Evolutionary conservation across 2,888 invertebrate genomes (phyloP).

Genomic region (Euzetes globulus): DNA sequence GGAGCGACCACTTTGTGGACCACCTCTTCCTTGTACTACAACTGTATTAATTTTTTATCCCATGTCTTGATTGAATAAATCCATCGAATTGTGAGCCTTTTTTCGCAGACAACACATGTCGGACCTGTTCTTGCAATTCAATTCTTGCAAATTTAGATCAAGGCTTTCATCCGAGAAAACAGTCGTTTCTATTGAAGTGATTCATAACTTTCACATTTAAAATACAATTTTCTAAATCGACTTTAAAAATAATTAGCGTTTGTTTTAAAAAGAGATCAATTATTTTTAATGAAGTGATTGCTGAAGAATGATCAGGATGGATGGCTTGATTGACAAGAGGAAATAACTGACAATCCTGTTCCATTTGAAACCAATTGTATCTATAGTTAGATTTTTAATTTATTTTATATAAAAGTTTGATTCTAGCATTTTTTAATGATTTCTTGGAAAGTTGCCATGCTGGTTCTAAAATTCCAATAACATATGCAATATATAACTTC

Average conservation of each 20-base stretch:
- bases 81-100: neutral
- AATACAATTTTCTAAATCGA: neutral
- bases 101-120: neutral
- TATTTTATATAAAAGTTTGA: too few relatives aligned
- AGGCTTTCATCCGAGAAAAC: neutral
- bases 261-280: too few relatives aligned
- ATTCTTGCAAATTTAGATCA: neutral
- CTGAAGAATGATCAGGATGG: too few relatives aligned
- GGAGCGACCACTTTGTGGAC: neutral
- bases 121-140: neutral
- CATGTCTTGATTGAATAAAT: neutral
- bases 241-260: neutral
- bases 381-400: too few relatives aligned
- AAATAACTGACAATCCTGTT: too few relatives aligned
- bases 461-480: too few relatives aligned
- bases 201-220: neutral
- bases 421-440: too few relatives aligned
- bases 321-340: too few relatives aligned
- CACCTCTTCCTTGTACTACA: slow-evolving; percentile 17
- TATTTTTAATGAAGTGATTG: too few relatives aligned
- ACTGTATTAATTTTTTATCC: neutral
- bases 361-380: too few relatives aligned
- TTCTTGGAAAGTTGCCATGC: too few relatives aligned
- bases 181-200: neutral
- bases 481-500: too few relatives aligned